These are phyloP conservation scores for Steinernema khuongi DNA, from an alignment of 1,140 invertebrate species.

Conservation along the genomic window DNA sequence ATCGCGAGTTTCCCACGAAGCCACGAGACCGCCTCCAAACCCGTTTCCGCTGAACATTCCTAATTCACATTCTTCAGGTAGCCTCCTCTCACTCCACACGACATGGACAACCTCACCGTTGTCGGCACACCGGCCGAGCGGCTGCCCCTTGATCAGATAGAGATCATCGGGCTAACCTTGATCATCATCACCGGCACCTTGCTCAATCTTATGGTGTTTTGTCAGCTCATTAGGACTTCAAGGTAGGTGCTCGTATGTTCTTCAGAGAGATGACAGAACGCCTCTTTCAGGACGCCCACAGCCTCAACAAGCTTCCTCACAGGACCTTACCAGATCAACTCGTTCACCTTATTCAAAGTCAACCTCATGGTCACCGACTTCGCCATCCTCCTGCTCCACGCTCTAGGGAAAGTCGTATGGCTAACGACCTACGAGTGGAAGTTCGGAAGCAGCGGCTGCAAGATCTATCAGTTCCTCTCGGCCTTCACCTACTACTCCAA, in stretches of 20 bases:
- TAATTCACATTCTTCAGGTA: background rate
- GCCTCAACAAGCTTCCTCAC: conserved; percentile 40
- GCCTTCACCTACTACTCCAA: conserved; percentile 54
- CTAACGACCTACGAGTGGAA: conserved; percentile 45
- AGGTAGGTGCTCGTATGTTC: conserved; percentile 28
- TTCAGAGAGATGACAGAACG: conserved; percentile 27
- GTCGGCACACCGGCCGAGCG: background rate
- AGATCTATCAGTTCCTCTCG: conserved; percentile 50
- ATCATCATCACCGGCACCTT: conserved; percentile 39
- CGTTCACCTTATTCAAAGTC: conserved; percentile 49
- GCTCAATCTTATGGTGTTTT: conserved; percentile 40
- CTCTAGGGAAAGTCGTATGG: conserved; percentile 51
- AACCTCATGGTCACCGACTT: conserved; percentile 51
- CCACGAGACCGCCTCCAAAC: too few species aligned
- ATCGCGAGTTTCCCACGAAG: too few species aligned
- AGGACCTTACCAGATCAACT: conserved; percentile 44
- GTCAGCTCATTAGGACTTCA: conserved; percentile 34
- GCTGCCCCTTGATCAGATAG: conserved; percentile 32
- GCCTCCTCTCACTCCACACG: background rate
- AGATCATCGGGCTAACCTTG: conserved; percentile 36
- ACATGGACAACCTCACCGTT: background rate
- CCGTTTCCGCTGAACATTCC: too few species aligned
- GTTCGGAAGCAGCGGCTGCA: conserved; percentile 46
- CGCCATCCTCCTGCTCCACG: conserved; percentile 49
- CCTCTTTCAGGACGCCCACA: conserved; percentile 31